Evolutionary conservation across 2,888 invertebrate genomes (phyloP).

Genomic region (Lasioglossum marginatum): DNA sequence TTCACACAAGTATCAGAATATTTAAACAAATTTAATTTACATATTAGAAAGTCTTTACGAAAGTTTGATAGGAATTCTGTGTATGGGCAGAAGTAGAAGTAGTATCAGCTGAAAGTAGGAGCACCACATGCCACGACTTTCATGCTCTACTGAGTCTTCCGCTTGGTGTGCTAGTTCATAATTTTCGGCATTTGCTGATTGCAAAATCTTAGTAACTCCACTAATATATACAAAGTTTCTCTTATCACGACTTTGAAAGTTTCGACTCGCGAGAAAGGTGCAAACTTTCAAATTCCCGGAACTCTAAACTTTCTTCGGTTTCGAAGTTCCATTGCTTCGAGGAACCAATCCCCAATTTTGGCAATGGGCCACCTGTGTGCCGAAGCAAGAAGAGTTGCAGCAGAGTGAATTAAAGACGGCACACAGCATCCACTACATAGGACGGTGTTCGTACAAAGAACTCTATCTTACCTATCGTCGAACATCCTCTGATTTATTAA

Average conservation of each 20-base stretch:
- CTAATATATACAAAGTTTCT: background rate
- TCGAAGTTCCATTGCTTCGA: background rate
- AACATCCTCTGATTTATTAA: constrained; percentile 13
- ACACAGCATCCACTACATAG: background rate
- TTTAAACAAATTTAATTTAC: too few species aligned
- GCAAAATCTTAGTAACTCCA: too few species aligned
- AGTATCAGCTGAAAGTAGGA: too few species aligned
- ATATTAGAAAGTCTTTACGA: too few species aligned
- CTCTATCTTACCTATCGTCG: background rate
- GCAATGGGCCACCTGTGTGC: background rate
- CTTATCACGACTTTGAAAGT: background rate
- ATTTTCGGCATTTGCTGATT: too few species aligned
- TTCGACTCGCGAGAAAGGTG: background rate
- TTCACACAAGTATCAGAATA: too few species aligned
- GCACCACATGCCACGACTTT: too few species aligned
- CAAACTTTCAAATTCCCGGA: background rate
- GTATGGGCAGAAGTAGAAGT: too few species aligned
- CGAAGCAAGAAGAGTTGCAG: background rate
- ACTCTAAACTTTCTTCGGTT: background rate
- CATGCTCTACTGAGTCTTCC: too few species aligned
- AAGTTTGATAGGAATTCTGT: too few species aligned
- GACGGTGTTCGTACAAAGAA: background rate
- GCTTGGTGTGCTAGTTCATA: too few species aligned
- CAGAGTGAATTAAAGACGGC: background rate
- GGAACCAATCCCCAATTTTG: background rate